Evolutionary conservation across 2,888 invertebrate species (phyloP).

Genomic region (Trissolcus brochymenae): DNA sequence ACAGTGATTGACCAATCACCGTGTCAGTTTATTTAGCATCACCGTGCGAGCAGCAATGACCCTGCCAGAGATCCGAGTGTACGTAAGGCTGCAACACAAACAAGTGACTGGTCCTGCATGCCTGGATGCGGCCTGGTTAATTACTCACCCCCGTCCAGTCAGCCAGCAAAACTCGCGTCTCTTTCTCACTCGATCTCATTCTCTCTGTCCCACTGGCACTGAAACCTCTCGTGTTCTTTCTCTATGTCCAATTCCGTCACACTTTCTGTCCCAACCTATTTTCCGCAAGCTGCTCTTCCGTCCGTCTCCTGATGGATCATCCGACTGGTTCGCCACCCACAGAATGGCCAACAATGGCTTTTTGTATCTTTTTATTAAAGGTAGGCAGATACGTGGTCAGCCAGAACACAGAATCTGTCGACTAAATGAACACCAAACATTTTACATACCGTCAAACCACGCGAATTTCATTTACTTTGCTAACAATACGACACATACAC

Average conservation of each 20-base stretch:
- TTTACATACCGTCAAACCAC: conserved; percentile 38
- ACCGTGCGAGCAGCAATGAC: conserved; percentile 62
- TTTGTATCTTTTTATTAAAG: conserved; percentile 74
- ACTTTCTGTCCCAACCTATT: conserved; percentile 61
- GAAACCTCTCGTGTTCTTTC: conserved; percentile 13
- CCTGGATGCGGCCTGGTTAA: conserved; percentile 71
- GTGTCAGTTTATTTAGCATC: conserved; percentile 58
- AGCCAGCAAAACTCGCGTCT: conserved; percentile 63
- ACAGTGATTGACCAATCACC: conserved; percentile 56
- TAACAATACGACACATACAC: conserved; percentile 1
- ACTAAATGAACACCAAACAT: conserved; percentile 62
- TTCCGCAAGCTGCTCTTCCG: conserved; percentile 69
- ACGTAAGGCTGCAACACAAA: conserved; percentile 71
- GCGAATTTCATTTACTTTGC: conserved; percentile 2
- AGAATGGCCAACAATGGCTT: conserved; percentile 74
- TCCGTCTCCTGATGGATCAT: conserved; percentile 74
- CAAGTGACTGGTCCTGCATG: conserved; percentile 63
- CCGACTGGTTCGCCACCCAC: conserved; percentile 72
- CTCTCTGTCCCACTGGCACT: conserved; percentile 14
- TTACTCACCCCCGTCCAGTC: conserved; percentile 73
- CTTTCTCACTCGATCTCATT: conserved; percentile 60
- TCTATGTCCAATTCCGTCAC: conserved; percentile 35
- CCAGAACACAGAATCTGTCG: conserved; percentile 69
- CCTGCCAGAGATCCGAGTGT: conserved; percentile 65
- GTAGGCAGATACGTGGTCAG: conserved; percentile 65